A percentile compares a stretch with the other conserved stretches of the same genome.
Evolutionary conservation across 2,888 invertebrate species (phyloP).

Genomic region (Polyommatus iphigenia): DNA sequence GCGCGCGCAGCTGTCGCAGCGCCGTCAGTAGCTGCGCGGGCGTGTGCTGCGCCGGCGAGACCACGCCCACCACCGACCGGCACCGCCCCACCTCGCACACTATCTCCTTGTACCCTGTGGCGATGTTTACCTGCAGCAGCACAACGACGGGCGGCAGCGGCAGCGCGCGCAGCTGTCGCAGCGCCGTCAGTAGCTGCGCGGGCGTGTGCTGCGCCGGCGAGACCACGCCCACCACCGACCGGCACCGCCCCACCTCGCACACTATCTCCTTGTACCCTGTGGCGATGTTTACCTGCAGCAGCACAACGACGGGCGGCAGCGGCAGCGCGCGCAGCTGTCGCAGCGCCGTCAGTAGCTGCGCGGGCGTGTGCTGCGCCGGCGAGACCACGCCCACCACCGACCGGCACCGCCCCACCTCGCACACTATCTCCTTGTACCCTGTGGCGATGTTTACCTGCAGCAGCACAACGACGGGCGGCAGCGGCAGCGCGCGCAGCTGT

Average conservation of each 20-base stretch:
- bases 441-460: conserved; percentile 33
- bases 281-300: conserved; percentile 51
- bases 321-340: conserved; percentile 64
- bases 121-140: too few relatives aligned
- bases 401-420: conserved; percentile 64
- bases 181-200: too few relatives aligned
- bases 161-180: too few relatives aligned
- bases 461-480: too few relatives aligned
- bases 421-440: conserved; percentile 76
- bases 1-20: conserved; percentile 61
- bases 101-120: conserved; percentile 75
- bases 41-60: conserved; percentile 70
- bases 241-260: too few relatives aligned
- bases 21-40: conserved; percentile 64
- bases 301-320: conserved; percentile 66
- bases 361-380: conserved; percentile 66
- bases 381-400: conserved; percentile 70
- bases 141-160: too few relatives aligned
- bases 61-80: conserved; percentile 66
- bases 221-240: too few relatives aligned
- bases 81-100: conserved; percentile 63
- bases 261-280: too few relatives aligned
- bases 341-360: conserved; percentile 64
- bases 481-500: too few relatives aligned
- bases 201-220: too few relatives aligned